These are phyloP conservation scores for Condylostylus longicornis DNA, from an alignment of 1,140 invertebrate genomes.

Conservation along the genomic window DNA sequence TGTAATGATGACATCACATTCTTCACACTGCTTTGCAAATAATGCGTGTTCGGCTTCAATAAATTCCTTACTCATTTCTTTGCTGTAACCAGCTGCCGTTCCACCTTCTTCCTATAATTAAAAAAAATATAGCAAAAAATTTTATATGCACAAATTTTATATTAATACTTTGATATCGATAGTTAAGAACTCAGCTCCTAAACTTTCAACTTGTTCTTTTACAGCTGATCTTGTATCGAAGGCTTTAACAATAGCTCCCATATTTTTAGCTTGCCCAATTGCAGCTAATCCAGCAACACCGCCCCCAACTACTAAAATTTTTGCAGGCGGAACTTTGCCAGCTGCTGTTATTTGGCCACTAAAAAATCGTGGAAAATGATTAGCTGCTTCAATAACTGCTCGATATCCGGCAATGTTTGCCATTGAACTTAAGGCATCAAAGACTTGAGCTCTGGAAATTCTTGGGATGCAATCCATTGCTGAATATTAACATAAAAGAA, in stretches of 20 bases:
- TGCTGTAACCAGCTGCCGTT: slow-evolving; percentile 71
- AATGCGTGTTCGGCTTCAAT: slow-evolving; percentile 73
- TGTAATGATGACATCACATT: slow-evolving; percentile 67
- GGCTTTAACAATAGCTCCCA: slow-evolving; percentile 76
- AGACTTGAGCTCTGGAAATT: slow-evolving; percentile 72
- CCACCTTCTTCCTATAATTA: slow-evolving; percentile 61
- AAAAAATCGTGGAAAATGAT: slow-evolving; percentile 80
- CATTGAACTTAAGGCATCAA: slow-evolving; percentile 85
- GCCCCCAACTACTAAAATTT: slow-evolving; percentile 74
- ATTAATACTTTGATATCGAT: slow-evolving; percentile 47
- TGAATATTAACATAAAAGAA: slow-evolving; percentile 31
- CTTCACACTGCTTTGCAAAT: slow-evolving; percentile 70
- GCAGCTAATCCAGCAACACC: slow-evolving; percentile 78
- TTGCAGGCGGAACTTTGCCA: slow-evolving; percentile 71
- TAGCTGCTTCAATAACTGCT: slow-evolving; percentile 77
- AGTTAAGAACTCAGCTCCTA: slow-evolving; percentile 76
- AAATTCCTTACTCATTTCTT: slow-evolving; percentile 82
- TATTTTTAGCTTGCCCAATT: slow-evolving; percentile 69
- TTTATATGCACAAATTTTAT: too few species aligned
- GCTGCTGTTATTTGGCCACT: slow-evolving; percentile 73
- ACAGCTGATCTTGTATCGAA: slow-evolving; percentile 79
- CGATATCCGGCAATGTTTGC: slow-evolving; percentile 83
- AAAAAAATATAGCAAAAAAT: slow-evolving; percentile 2
- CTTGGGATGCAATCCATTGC: slow-evolving; percentile 73
- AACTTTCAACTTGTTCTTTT: slow-evolving; percentile 76